Percentiles rank a stretch among this genome's conserved stretches.
These are phyloP conservation scores for Poeciliopsis turneri DNA, from an alignment of 2,797 vertebrate genomes.

Conservation along the genomic window DNA sequence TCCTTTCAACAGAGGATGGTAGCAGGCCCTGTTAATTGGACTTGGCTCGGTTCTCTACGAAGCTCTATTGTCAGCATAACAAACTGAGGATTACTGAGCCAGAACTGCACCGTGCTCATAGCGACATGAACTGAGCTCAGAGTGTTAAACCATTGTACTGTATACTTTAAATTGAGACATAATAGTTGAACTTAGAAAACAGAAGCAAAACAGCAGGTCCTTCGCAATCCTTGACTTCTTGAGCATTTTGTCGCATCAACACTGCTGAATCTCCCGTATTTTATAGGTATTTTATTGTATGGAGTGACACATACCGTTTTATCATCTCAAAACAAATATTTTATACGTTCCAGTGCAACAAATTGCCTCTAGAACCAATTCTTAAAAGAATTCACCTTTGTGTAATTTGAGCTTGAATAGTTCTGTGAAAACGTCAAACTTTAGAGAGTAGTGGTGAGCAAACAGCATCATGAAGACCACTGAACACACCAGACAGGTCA, in stretches of 20 bases:
- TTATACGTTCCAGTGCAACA: background rate
- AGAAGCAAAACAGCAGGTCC: background rate
- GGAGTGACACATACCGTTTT: too few species aligned
- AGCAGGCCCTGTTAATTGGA: conserved; percentile 81
- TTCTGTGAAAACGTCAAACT: background rate
- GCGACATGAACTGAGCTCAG: conserved; percentile 38
- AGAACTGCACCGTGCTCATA: conserved; percentile 56
- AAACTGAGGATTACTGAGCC: conserved; percentile 66
- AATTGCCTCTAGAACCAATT: background rate
- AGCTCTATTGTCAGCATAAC: conserved; percentile 73
- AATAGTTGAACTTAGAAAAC: background rate
- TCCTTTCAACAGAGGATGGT: conserved; percentile 74
- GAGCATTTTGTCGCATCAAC: background rate
- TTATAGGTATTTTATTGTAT: background rate
- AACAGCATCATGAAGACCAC: too few species aligned
- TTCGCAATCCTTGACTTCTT: background rate
- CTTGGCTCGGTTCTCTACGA: conserved; percentile 74
- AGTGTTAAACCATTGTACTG: conserved; percentile 45
- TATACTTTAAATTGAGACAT: conserved; percentile 35
- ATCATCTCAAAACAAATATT: background rate
- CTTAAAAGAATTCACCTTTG: background rate
- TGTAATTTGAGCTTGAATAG: background rate
- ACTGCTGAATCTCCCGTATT: background rate
- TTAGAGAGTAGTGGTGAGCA: too few species aligned
- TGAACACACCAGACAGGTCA: too few species aligned